Evolutionary conservation across 2,113 vertebrate species (phyloP).

Genomic region (Cervus canadensis): DNA sequence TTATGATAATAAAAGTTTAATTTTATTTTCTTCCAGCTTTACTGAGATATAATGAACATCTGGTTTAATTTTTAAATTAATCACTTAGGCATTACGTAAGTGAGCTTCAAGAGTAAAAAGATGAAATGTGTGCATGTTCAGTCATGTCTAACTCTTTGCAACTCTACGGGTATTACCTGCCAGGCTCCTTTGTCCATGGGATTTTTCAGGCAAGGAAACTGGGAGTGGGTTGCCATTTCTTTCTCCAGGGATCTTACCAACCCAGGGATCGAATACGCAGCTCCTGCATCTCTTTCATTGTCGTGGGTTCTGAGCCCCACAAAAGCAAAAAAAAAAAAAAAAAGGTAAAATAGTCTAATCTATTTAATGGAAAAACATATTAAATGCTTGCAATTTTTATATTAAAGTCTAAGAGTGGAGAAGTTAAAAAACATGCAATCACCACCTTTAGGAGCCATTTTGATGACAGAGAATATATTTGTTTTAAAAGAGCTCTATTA

Average conservation of each 20-base stretch:
- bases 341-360: neutral
- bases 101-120: neutral
- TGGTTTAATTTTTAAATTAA: neutral
- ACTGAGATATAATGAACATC: neutral
- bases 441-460: neutral
- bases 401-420: neutral
- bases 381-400: neutral
- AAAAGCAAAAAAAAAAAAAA: neutral
- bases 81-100: neutral
- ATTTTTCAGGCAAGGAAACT: neutral
- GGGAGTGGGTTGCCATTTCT: neutral
- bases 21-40: neutral
- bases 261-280: neutral
- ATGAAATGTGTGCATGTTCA: neutral
- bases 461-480: neutral
- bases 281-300: neutral
- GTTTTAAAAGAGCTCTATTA: neutral
- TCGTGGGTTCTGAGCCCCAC: neutral
- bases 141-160: neutral
- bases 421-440: neutral
- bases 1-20: neutral
- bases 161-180: rapidly evolving
- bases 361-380: neutral
- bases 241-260: neutral
- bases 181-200: neutral